These are phyloP conservation scores for Chrysomela aeneicollis DNA, from an alignment of 2,888 invertebrate genomes.

Conservation along the genomic window DNA sequence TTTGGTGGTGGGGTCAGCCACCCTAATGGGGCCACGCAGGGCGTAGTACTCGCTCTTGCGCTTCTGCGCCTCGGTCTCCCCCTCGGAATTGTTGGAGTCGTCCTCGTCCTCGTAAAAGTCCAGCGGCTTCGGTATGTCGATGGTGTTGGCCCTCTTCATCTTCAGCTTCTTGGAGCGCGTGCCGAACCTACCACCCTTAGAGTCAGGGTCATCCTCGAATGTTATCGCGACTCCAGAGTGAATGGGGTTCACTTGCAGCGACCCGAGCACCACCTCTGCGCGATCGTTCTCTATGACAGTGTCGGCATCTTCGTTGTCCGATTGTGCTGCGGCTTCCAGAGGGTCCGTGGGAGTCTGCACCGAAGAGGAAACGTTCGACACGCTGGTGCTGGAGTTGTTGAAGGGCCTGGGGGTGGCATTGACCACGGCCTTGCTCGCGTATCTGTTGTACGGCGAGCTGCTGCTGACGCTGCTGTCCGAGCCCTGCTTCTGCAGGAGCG, in stretches of 20 bases:
- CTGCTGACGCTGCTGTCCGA: conserved; percentile 61
- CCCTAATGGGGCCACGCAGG: conserved; percentile 67
- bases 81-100: conserved; percentile 53
- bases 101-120: conserved; percentile 63
- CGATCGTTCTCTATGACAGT: conserved; percentile 41
- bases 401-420: conserved; percentile 61
- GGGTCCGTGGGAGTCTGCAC: conserved; percentile 59
- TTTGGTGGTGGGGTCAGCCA: conserved; percentile 60
- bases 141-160: conserved; percentile 89
- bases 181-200: conserved; percentile 62
- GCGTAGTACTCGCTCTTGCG: conserved; percentile 61
- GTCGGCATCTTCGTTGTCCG: conserved; percentile 47
- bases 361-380: conserved; percentile 55
- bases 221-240: conserved; percentile 40
- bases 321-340: conserved; percentile 45
- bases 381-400: conserved; percentile 51
- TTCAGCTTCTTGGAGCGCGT: conserved; percentile 70
- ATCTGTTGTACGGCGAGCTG: conserved; percentile 43
- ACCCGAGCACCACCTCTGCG: conserved; percentile 27
- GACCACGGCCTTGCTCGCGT: conserved; percentile 47
- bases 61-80: conserved; percentile 52
- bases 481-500: conserved; percentile 60
- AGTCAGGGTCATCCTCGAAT: conserved; percentile 36
- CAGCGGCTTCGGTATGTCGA: conserved; percentile 81
- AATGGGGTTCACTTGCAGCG: conserved; percentile 54